A percentile compares a stretch with the other conserved stretches of the same genome.
Conservation (phyloP, 1,140 invertebrate species). For the Dendrolimus kikuchii region DNA sequence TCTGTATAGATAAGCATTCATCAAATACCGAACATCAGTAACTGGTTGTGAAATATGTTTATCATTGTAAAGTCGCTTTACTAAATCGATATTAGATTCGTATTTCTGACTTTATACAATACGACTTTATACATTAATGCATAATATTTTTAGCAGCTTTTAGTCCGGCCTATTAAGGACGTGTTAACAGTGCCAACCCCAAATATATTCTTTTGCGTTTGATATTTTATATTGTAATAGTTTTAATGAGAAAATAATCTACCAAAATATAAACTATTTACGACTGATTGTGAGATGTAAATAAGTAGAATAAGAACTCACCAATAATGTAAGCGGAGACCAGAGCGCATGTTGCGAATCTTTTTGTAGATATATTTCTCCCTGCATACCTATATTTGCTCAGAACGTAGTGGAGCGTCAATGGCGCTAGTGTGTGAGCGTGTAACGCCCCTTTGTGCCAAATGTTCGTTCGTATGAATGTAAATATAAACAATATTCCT, state of each 20-base stretch:
- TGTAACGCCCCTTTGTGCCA: constrained; percentile 60
- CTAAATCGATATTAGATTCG: constrained; percentile 16
- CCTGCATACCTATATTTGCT: constrained; percentile 69
- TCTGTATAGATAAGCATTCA: constrained; percentile 17
- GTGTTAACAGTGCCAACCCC: constrained; percentile 42
- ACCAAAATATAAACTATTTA: constrained; percentile 59
- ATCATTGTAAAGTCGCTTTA: constrained; percentile 21
- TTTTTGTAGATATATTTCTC: constrained; percentile 60
- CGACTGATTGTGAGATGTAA: constrained; percentile 70
- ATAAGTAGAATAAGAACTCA: constrained; percentile 63
- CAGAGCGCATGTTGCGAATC: constrained; percentile 41
- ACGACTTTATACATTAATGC: constrained; percentile 24
- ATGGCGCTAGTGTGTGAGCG: constrained; percentile 37
- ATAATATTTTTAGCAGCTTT: constrained; percentile 43
- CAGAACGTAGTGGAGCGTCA: constrained; percentile 50
- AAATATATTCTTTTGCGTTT: constrained; percentile 33
- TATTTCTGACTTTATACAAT: constrained; percentile 28
- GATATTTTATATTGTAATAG: constrained; percentile 26
- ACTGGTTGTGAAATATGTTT: constrained; percentile 57
- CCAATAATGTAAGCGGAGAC: constrained; percentile 47
- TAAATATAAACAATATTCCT: constrained; percentile 36
- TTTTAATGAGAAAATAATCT: constrained; percentile 44
- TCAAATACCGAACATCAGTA: constrained; percentile 33
- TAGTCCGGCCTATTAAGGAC: constrained; percentile 51
- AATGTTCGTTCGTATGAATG: constrained; percentile 48